Conservation (phyloP, 2,113 vertebrate species). For the Vireo altiloquus region DNA sequence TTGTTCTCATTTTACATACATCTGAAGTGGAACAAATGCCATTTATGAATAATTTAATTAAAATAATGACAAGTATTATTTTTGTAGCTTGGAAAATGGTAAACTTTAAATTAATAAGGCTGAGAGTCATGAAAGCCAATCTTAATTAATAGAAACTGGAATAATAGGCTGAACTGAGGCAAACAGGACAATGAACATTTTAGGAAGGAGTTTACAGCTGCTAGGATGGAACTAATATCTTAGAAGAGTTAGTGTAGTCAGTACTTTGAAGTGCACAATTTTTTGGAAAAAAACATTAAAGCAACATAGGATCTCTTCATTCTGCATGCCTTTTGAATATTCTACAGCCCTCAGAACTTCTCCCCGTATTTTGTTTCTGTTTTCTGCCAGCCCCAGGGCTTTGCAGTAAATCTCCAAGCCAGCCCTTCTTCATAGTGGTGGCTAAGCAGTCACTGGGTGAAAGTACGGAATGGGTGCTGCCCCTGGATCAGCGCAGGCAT, state of each 20-base stretch:
- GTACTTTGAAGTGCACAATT: not conserved
- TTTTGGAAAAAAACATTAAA: not conserved
- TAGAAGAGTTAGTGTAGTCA: not conserved
- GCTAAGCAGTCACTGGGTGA: not conserved
- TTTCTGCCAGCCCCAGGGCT: not conserved
- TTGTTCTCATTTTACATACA: constrained; percentile 1
- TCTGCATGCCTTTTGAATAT: not conserved
- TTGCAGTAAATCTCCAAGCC: not conserved
- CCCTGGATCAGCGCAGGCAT: not conserved
- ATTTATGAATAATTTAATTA: constrained; percentile 59
- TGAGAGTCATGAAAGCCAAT: constrained; percentile 28
- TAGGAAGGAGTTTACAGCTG: not conserved
- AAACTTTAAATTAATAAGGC: constrained; percentile 36
- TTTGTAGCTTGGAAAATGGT: constrained; percentile 11
- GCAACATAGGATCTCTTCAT: not conserved
- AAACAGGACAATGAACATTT: not conserved
- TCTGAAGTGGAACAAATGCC: constrained; percentile 60
- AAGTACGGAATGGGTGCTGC: not conserved
- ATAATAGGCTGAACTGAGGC: constrained; percentile 7
- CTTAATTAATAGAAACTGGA: constrained; percentile 24
- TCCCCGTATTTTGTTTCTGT: not conserved
- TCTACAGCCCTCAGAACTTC: not conserved
- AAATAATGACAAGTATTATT: constrained; percentile 32
- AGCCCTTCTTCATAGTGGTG: not conserved
- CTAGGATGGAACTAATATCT: not conserved